Conservation (phyloP, 1,140 invertebrate species). For the Trissolcus basalis region DNA sequence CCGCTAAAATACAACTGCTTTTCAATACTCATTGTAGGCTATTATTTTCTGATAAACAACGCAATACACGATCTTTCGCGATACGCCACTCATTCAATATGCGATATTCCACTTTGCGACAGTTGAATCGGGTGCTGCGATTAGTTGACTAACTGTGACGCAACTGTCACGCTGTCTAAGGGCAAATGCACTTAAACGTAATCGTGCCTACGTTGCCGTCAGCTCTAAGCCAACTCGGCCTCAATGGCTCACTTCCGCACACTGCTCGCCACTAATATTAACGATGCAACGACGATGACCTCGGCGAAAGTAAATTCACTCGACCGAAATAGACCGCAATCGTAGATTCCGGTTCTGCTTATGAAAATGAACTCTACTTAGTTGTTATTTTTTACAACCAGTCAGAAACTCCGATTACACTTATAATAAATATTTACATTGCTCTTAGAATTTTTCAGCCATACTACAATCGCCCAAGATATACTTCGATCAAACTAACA, state of each 20-base stretch:
- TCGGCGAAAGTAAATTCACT: conserved; percentile 60
- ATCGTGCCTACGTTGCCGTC: conserved; percentile 60
- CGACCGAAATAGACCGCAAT: conserved; percentile 58
- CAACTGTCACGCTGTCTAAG: conserved; percentile 61
- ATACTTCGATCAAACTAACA: too few relatives aligned
- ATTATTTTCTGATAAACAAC: not conserved
- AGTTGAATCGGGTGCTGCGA: conserved; percentile 28
- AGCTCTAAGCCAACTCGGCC: conserved; percentile 58
- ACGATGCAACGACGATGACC: conserved; percentile 55
- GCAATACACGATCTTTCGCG: not conserved
- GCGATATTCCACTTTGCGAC: conserved; percentile 5
- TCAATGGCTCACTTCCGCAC: conserved; percentile 61
- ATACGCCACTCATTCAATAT: too few relatives aligned
- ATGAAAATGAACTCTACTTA: conserved; percentile 32
- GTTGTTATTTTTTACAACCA: conserved; percentile 2
- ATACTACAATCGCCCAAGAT: too few relatives aligned
- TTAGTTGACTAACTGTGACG: conserved; percentile 52
- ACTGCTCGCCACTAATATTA: conserved; percentile 56
- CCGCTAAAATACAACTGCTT: not conserved
- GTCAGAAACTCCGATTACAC: too few relatives aligned
- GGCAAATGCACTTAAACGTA: conserved; percentile 61
- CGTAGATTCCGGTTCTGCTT: conserved; percentile 48
- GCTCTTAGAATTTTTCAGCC: too few relatives aligned
- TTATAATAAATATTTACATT: too few relatives aligned
- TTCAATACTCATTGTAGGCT: too few relatives aligned